Base-by-base conservation (phyloP, 2,113 vertebrate genomes). In the Bos taurus region DNA sequence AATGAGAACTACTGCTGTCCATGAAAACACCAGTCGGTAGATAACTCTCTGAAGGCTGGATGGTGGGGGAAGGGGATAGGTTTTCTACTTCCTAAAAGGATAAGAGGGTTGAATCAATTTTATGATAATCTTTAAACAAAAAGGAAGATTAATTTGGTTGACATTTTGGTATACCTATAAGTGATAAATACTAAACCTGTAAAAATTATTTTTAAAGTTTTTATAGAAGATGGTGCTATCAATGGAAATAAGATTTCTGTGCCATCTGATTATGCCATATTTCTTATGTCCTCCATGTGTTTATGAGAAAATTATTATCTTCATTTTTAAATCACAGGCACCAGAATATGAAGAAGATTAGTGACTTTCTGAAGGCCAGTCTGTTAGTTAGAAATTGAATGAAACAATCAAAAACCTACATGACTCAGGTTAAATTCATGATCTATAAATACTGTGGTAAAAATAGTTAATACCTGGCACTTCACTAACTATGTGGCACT, bases 61-160 rank as follows among this genome's bases (percentile, higher is more conserved):
- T 57, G 10, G 40, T 43, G 2, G 10, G 46, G 12, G 83, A 59
- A 84, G 10, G 12, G 1, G 5, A 10, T 59, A 48, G 6, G 1
- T 33, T 71, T 94, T 67, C 90, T 46, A 91, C 48, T 88, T 91
- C 21, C n/a, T 81, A 25, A 95, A 80, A 19, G 2, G 8, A 56
- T 25, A 88, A 26, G 54, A 90, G 8, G 3, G 14, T 92, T 97
- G 46, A 78, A n/a, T 80, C 36, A 7, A 23, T 74, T 74, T 94
- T 94, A 90, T 59, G 46, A 59, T 74, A 25, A 30, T 92, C 46
- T 85, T 93, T 93, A 25, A 91, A 96, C 90, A 96, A 28, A 13
- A 33, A 21, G 10, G 5, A 82, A 52, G 43, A n/a, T 85, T 64
- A 56, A 92, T 74, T 92, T 91, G 6, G 23, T 40, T 94, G 54